These are phyloP conservation scores for Temnothorax curvispinosus DNA, from an alignment of 1,140 invertebrate genomes.

Conservation along the genomic window DNA sequence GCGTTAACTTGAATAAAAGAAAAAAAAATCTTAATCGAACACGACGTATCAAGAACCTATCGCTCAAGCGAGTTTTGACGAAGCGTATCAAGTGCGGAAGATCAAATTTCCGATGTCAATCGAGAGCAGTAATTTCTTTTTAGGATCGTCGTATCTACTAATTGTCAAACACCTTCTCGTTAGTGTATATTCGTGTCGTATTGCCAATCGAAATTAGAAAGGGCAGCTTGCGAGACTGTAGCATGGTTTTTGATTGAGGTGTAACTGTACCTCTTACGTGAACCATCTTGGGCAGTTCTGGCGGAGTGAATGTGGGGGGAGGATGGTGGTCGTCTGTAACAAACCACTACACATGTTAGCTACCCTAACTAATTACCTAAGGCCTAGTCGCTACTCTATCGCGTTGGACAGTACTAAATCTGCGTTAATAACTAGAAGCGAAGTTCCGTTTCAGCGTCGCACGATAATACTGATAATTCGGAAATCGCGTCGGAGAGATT, in stretches of 20 bases:
- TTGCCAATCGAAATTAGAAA: slow-evolving; percentile 76
- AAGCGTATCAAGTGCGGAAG: slow-evolving; percentile 44
- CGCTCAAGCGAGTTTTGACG: slow-evolving; percentile 42
- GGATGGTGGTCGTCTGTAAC: slow-evolving; percentile 97
- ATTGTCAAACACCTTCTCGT: slow-evolving; percentile 57
- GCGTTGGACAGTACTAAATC: slow-evolving; percentile 58
- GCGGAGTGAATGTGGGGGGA: slow-evolving; percentile 97
- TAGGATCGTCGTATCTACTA: slow-evolving; percentile 13
- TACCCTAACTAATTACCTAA: slow-evolving; percentile 83
- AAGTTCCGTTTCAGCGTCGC: slow-evolving; percentile 63
- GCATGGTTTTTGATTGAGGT: slow-evolving; percentile 84
- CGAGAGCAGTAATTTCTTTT: slow-evolving; percentile 42
- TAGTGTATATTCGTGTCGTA: slow-evolving; percentile 63
- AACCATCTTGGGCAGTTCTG: slow-evolving; percentile 98
- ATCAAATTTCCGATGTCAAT: slow-evolving; percentile 10
- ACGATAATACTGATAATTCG: not conserved
- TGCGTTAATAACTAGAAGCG: slow-evolving; percentile 39
- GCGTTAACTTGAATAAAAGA: not conserved
- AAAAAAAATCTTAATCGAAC: slow-evolving; percentile 29
- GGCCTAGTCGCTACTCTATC: slow-evolving; percentile 74
- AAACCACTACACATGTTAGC: slow-evolving; percentile 89
- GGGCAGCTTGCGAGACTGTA: slow-evolving; percentile 83
- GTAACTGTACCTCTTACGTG: slow-evolving; percentile 95
- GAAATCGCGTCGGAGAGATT: not conserved
- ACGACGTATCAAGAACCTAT: slow-evolving; percentile 37